phyloP scores from a whole-genome alignment of 2,113 vertebrate species.

The Macroglossus sobrinus region DNA sequence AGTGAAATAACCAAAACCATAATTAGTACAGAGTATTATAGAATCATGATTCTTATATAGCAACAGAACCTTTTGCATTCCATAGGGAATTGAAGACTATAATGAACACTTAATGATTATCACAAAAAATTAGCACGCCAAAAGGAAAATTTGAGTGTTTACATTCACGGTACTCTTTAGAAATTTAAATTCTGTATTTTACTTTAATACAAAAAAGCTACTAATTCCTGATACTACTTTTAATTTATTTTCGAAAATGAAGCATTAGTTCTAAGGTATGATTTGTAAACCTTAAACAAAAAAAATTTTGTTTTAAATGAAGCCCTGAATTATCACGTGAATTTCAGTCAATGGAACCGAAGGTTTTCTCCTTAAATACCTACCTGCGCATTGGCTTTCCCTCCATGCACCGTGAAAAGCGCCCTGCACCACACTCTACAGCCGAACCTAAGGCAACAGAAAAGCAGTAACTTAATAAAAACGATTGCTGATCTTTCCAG shows the following conservation, averaged over 20 bases:
- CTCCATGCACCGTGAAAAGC: constrained; percentile 94
- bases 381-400: constrained; percentile 98
- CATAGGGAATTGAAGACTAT: constrained; percentile 23
- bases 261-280: not conserved
- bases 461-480: constrained; percentile 57
- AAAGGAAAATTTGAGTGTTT: not conserved
- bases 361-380: constrained; percentile 63
- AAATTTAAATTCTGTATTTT: not conserved
- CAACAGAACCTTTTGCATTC: constrained; percentile 54
- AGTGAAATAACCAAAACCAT: constrained; percentile 61
- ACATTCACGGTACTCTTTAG: not conserved
- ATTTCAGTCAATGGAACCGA: constrained; percentile 1
- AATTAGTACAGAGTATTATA: constrained; percentile 58
- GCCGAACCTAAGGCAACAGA: constrained; percentile 65
- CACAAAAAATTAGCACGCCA: not conserved
- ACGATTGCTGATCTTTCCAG: not conserved
- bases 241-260: constrained; percentile 26
- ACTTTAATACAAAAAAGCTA: not conserved
- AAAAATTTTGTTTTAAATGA: not conserved
- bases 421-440: constrained; percentile 81
- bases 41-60: constrained; percentile 51
- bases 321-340: not conserved
- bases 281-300: not conserved
- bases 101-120: constrained; percentile 16
- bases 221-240: constrained; percentile 35